Conservation (phyloP, 2,888 invertebrate genomes). For the Alviniconcha strummeri region DNA sequence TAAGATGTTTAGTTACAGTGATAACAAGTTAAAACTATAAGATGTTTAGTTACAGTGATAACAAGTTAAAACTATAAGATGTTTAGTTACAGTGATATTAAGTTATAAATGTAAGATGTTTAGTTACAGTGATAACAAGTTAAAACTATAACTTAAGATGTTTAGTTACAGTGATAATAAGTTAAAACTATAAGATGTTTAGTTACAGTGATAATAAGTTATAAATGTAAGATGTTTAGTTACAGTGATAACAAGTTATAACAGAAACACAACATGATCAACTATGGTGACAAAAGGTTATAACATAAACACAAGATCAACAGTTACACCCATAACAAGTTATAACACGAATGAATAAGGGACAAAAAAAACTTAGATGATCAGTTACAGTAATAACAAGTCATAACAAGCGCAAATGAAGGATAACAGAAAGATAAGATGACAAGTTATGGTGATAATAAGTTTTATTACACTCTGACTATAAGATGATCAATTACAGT, state of each 20-base stretch:
- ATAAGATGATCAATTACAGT: no score
- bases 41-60: neutral
- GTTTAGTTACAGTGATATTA: neutral
- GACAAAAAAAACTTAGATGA: no score
- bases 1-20: no score
- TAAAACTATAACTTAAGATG: neutral
- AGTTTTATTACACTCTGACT: no score
- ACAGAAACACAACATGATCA: neutral
- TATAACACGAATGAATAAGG: no score
- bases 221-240: neutral
- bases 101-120: neutral
- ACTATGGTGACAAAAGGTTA: no score
- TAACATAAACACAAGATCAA: no score
- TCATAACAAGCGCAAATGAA: no score
- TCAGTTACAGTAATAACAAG: no score
- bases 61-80: neutral
- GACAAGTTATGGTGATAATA: no score
- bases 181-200: neutral
- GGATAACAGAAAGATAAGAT: no score
- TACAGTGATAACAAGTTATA: neutral
- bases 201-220: neutral
- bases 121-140: neutral
- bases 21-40: neutral
- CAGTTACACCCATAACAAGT: no score
- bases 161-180: neutral